phyloP scores from a whole-genome alignment of 2,113 vertebrate species.

The Rhizomys pruinosus region DNA sequence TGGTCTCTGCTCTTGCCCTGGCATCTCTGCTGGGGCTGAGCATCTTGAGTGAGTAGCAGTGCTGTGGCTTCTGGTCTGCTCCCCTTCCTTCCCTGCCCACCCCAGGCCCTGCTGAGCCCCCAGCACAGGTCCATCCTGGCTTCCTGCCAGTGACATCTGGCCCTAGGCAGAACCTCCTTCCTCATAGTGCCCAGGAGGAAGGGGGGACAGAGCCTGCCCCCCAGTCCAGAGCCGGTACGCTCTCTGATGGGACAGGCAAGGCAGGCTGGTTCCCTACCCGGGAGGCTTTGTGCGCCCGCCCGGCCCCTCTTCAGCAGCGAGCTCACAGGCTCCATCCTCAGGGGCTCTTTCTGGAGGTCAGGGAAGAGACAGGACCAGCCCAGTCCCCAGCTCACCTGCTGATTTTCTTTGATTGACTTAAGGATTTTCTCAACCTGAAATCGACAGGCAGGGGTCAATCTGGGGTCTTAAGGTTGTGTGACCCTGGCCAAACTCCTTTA shows the following conservation, averaged over 20 bases:
- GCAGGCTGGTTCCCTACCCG: fast-evolving
- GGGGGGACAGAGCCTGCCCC: background rate
- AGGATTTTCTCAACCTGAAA: constrained; percentile 17
- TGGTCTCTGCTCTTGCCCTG: background rate
- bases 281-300: no score
- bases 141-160: constrained; percentile 72
- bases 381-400: background rate
- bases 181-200: constrained; percentile 60
- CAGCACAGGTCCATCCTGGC: constrained; percentile 37
- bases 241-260: no score
- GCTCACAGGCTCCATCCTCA: background rate
- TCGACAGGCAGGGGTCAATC: background rate
- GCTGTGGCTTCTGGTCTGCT: constrained; percentile 37
- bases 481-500: background rate
- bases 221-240: no score
- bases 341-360: fast-evolving
- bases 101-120: background rate
- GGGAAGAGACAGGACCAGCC: background rate
- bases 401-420: background rate
- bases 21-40: background rate
- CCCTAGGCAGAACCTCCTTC: background rate
- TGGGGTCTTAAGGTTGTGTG: background rate
- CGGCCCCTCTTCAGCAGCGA: no score
- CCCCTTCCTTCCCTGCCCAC: background rate
- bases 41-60: constrained; percentile 48